These are phyloP conservation scores for Geotrupes spiniger DNA, from an alignment of 2,888 invertebrate genomes.

Conservation along the genomic window DNA sequence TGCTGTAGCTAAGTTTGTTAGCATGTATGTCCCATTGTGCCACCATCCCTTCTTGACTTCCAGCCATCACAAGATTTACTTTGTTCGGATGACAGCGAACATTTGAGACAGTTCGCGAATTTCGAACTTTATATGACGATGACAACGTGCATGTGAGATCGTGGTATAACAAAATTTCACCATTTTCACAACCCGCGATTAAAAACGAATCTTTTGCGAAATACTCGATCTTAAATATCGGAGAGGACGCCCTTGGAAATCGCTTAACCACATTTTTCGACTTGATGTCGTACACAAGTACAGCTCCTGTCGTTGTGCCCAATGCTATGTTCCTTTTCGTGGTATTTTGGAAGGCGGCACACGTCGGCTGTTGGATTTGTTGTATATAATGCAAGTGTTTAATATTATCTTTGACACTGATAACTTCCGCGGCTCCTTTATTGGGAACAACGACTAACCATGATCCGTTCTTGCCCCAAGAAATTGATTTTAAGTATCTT, in stretches of 20 bases:
- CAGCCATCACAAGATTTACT: not conserved
- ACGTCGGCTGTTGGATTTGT: slow-evolving; percentile 41
- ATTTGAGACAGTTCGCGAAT: not conserved
- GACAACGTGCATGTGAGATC: not conserved
- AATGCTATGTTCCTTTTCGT: slow-evolving; percentile 30
- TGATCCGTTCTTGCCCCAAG: slow-evolving; percentile 46
- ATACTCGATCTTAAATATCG: not conserved
- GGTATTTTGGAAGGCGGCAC: slow-evolving; percentile 42
- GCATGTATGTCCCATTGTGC: not conserved
- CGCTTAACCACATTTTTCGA: not conserved
- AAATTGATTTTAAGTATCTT: slow-evolving; percentile 39
- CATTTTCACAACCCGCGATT: not conserved
- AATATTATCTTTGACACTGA: slow-evolving; percentile 39
- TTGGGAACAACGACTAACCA: slow-evolving; percentile 45
- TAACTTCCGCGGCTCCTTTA: slow-evolving; percentile 42
- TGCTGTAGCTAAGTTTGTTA: not conserved
- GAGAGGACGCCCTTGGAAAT: not conserved
- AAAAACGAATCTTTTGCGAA: not conserved
- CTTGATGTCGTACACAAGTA: not conserved
- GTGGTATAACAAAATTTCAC: not conserved
- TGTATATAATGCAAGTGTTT: slow-evolving; percentile 41
- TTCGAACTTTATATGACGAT: not conserved
- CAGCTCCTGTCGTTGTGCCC: not conserved
- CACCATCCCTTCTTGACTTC: not conserved
- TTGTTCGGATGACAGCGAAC: slow-evolving; percentile 1